Evolutionary conservation across 92 coral and sea anemone species (phyloP).

Genomic region (Epizoanthus scotinus): DNA sequence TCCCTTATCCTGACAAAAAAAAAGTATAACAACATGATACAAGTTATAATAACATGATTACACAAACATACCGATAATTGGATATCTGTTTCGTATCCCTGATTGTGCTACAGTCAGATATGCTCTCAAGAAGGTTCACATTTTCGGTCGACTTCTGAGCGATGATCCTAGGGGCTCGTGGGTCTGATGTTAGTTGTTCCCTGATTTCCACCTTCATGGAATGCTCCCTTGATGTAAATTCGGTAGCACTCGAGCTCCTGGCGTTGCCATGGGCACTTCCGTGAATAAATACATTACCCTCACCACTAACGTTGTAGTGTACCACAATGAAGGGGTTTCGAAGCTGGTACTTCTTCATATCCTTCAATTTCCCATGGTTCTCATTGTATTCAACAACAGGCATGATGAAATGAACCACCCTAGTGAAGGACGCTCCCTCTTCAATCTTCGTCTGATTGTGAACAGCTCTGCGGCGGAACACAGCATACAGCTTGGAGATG

Average conservation of each 20-base stretch:
- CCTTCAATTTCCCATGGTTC: constrained; percentile 43
- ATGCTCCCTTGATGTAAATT: constrained; percentile 45
- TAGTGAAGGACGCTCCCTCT: constrained; percentile 37
- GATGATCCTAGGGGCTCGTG: constrained; percentile 43
- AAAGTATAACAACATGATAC: no score
- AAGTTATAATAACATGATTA: background rate
- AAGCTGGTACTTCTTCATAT: constrained; percentile 39
- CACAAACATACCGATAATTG: constrained; percentile 32
- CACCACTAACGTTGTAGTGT: constrained; percentile 40
- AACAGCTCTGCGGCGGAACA: constrained; percentile 38
- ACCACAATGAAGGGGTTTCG: constrained; percentile 27
- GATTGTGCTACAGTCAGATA: constrained; percentile 17
- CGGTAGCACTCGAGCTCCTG: constrained; percentile 16
- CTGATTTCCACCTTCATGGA: constrained; percentile 46
- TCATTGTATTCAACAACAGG: constrained; percentile 46
- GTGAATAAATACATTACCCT: background rate
- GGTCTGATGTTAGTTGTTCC: constrained; percentile 28
- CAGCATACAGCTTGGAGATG: constrained; percentile 34
- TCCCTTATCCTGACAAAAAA: no score
- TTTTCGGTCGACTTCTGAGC: constrained; percentile 43
- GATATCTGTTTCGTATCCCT: constrained; percentile 50
- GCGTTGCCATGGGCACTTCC: constrained; percentile 48
- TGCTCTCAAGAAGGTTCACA: constrained; percentile 26
- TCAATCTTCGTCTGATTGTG: constrained; percentile 37
- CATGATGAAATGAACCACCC: constrained; percentile 40